Percentiles rank a stretch among this genome's conserved stretches.
Conservation (phyloP, 2,797 vertebrate genomes). For the Urophycis tenuis region DNA sequence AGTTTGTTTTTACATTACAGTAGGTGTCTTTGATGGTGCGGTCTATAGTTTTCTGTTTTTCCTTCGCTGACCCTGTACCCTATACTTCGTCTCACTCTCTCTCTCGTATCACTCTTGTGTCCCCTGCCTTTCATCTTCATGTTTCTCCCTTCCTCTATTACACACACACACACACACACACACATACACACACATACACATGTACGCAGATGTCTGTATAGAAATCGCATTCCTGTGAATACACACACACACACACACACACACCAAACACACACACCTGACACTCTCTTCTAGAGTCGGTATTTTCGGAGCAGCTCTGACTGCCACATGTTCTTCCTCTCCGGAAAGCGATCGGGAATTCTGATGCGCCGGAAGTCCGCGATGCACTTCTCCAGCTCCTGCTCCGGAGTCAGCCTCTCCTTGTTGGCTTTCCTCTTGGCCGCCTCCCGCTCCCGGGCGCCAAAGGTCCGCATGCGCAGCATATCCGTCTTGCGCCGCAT, state of each 20-base stretch:
- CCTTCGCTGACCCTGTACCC: conserved; percentile 32
- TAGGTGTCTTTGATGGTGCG: conserved; percentile 51
- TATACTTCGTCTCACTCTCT: conserved; percentile 4
- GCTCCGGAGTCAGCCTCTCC: conserved; percentile 93
- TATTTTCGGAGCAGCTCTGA: conserved; percentile 94
- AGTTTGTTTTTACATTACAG: conserved; percentile 38
- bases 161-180: conserved; percentile 8
- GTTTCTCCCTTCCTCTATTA: background rate
- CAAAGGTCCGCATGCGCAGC: conserved; percentile 86
- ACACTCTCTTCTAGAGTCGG: conserved; percentile 71
- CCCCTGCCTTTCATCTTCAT: background rate
- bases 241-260: background rate
- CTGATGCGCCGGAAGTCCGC: conserved; percentile 97
- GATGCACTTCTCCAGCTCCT: conserved; percentile 96
- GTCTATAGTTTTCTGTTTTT: conserved; percentile 27
- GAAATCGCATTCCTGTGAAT: background rate
- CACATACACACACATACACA: background rate
- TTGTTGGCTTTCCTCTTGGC: conserved; percentile 87
- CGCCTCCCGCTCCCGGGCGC: conserved; percentile 81
- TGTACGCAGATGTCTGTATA: background rate
- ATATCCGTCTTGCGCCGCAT: conserved; percentile 90
- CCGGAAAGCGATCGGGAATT: conserved; percentile 91
- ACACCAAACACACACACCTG: background rate
- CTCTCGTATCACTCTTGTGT: conserved; percentile 4
- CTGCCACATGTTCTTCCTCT: conserved; percentile 95